Base-by-base conservation (phyloP, 1,140 invertebrate genomes). In the Homalodisca vitripennis region DNA sequence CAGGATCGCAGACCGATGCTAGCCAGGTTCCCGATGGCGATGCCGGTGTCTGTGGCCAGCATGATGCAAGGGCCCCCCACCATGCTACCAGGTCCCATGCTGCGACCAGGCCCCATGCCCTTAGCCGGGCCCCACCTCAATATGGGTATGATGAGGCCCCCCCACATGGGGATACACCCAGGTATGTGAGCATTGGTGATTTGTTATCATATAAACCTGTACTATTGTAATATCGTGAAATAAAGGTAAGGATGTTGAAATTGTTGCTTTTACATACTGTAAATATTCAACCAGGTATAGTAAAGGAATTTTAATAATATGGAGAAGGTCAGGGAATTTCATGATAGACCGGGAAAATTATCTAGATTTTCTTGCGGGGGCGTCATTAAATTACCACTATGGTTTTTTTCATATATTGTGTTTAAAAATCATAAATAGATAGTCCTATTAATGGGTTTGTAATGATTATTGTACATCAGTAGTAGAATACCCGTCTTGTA, bases 91-190 rank as follows among this genome's bases (percentile, higher is more conserved):
- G 62, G 67, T 1, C 77, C 73, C 62, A 68, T 79, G 74, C 75
- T 79, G 73, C 69, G 71, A 74, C 66, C 71, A 46, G 71, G 70
- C 73, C 78, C 69, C 70, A 47, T 71, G 71, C 73, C 77, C 68
- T 60, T 70, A 70, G 74, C 77, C 74, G 78, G 72, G 77, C 78
- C 69, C 76, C 80, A 70, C 77, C 66, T 60, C 62, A 69, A 77
- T 75, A 80, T 82, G 78, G 80, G 78, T 66, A 78, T 82, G 68
- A 79, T 79, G 53, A 76, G 90, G 77, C 89, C 87, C 75, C 86
- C 85, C 74, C 86, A 82, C 75, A 85, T 88, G 78, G 84, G 86
- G 77, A 84, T 90, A 80, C 87, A 88, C 71, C 87, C 88, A 85
- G 88, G 88, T 90, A 84, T 82, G 85, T 17, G 17, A n/a, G n/a